Conservation (phyloP, 2,797 vertebrate genomes). For the Thripadectes ignobilis region DNA sequence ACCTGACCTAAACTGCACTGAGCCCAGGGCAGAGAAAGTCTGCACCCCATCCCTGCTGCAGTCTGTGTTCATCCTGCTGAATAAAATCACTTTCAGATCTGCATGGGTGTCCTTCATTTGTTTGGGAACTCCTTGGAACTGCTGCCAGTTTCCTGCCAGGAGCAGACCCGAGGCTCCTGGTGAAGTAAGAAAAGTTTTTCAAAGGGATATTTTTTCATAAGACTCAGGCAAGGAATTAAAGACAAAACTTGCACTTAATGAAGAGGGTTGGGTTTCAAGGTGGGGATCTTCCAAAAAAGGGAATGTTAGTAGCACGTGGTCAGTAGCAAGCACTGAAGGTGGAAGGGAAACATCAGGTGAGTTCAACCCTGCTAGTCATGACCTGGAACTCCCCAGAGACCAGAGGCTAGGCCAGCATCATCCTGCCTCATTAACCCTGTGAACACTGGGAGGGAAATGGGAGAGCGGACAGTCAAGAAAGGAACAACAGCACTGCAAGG, state of each 20-base stretch:
- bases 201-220: background rate
- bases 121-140: background rate
- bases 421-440: background rate
- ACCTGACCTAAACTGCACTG: background rate
- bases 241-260: background rate
- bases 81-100: constrained; percentile 19
- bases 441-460: background rate
- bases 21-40: background rate
- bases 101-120: background rate
- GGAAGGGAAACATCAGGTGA: background rate
- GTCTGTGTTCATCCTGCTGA: background rate
- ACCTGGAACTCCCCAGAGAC: background rate
- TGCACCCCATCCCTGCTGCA: background rate
- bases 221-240: background rate
- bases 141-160: background rate
- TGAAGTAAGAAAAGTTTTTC: background rate
- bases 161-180: background rate
- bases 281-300: background rate
- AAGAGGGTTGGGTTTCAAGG: background rate
- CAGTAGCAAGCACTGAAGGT: background rate
- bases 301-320: background rate
- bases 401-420: background rate
- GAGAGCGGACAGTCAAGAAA: background rate
- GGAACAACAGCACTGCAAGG: background rate
- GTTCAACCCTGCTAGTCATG: background rate